Evolutionary conservation across 2,797 vertebrate genomes (phyloP).

Genomic region (Rhynchonycteris naso): DNA sequence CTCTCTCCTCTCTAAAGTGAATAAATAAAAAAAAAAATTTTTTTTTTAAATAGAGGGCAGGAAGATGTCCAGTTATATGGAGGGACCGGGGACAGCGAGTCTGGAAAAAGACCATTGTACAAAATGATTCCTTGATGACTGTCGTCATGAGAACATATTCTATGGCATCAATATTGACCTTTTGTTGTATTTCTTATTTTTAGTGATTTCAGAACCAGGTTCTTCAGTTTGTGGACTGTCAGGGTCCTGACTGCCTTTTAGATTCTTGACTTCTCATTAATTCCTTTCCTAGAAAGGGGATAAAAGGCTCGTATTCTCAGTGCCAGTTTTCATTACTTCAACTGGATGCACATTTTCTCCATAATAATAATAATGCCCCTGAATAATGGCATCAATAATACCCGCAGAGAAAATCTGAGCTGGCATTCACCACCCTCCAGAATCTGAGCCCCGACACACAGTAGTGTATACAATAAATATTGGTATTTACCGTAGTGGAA

Average conservation of each 20-base stretch:
- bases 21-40: too few relatives aligned
- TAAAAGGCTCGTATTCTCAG: not conserved
- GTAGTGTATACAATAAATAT: too few relatives aligned
- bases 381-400: not conserved
- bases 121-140: not conserved
- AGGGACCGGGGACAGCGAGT: not conserved
- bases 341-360: not conserved
- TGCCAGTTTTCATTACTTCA: not conserved
- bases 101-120: not conserved
- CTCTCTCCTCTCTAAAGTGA: too few relatives aligned
- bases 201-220: not conserved
- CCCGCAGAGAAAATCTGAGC: not conserved
- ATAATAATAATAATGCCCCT: not conserved
- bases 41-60: too few relatives aligned
- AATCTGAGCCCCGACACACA: not conserved
- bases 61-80: not conserved
- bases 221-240: not conserved
- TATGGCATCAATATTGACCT: not conserved
- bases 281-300: not conserved
- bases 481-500: rapidly evolving
- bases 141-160: not conserved
- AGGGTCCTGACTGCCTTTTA: not conserved
- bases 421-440: not conserved
- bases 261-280: not conserved
- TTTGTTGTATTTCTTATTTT: not conserved